phyloP scores from a whole-genome alignment of 2,113 vertebrate genomes.

The Equus quagga region DNA sequence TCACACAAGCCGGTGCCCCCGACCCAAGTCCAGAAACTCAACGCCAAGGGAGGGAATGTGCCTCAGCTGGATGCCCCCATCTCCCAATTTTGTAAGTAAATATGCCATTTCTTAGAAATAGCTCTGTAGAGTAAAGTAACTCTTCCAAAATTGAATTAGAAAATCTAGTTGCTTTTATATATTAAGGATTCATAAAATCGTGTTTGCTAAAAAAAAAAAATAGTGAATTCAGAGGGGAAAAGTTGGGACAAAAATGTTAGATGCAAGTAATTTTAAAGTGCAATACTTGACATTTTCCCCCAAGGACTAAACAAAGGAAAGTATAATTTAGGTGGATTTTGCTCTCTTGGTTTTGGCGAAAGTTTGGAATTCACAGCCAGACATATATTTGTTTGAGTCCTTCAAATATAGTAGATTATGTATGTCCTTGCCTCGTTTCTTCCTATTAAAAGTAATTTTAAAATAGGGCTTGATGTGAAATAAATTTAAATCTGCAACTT shows the following conservation, averaged over 20 bases:
- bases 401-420: constrained; percentile 81
- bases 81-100: constrained; percentile 99
- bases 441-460: constrained; percentile 83
- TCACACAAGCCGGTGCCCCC: constrained; percentile 99
- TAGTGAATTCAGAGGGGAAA: constrained; percentile 69
- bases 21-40: constrained; percentile 99
- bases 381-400: constrained; percentile 79
- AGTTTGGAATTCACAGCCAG: constrained; percentile 85
- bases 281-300: constrained; percentile 88
- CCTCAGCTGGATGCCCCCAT: constrained; percentile 98
- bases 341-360: constrained; percentile 72
- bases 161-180: constrained; percentile 62
- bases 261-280: constrained; percentile 87
- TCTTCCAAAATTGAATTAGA: constrained; percentile 54
- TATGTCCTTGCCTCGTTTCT: constrained; percentile 81
- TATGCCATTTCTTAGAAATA: constrained; percentile 74
- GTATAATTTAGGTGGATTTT: constrained; percentile 75
- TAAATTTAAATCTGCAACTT: constrained; percentile 75
- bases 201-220: constrained; percentile 44
- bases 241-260: constrained; percentile 63
- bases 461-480: constrained; percentile 82
- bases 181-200: constrained; percentile 67
- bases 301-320: constrained; percentile 74
- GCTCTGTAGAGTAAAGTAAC: constrained; percentile 71
- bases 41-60: constrained; percentile 94